Evolutionary conservation across 2,797 vertebrate species (phyloP), one percentile per base, ranked within the genome.

Genomic region (Phrynocephalus vlangalii): DNA sequence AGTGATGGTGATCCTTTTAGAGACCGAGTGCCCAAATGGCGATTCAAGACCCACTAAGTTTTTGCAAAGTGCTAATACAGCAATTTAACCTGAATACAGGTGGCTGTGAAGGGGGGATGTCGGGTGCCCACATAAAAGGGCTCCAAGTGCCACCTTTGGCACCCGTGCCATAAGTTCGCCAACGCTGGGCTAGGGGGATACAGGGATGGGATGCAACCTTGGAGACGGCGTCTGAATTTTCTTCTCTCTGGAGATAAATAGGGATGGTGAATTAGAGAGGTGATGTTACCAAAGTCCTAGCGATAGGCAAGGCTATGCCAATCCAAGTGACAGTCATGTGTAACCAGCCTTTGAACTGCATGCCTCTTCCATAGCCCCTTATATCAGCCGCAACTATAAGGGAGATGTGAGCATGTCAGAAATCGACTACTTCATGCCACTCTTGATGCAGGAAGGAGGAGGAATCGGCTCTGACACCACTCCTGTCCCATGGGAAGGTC

Each of bases 341-440:
- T 5, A 28, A 9, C 28, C 24, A 5, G n/a, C 50, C 0, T 2
- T 28, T 22, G 13, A 82, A 78, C 48, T 30, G 10, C 1, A 44
- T 26, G 56, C 3, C 11, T 20, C 0, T 0, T 13, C 33, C n/a
- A 2, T 90, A 99, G 98, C 98, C 98, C 24, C 92, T 99, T 94
- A 99, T n/a, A n/a, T 99, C 93, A 98, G 98, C 94, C 98, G 98
- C 30, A 99, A 98, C 96, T 99, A 99, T 96, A 99, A 98, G 92
- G 98, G 98, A 0, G 98, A 99, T 1, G 98, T 99, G 93, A 96
- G 98, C 92, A 98, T 98, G 98, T 94, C 95, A 0, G 98, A 98
- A 93, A 98, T 99, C 0, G 98, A 99, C 76, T 96, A 97, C 95
- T 99, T 99, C 95, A 95, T 98, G 96, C 97, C 97, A 0, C 92